phyloP scores from a whole-genome alignment of 1,140 invertebrate genomes.

The Drosophila repletoides region DNA sequence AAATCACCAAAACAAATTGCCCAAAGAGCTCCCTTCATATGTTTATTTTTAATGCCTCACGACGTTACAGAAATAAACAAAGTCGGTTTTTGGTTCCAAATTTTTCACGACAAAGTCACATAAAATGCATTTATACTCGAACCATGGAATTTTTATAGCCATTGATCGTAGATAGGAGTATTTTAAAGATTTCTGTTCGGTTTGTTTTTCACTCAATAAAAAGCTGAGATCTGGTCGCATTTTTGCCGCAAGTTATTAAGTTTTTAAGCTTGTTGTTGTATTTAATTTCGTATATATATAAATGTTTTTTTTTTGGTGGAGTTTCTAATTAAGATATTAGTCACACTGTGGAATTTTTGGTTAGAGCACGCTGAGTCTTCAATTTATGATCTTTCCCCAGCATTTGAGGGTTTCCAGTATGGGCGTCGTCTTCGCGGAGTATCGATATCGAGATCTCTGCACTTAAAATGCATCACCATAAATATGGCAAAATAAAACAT shows the following conservation, averaged over 20 bases:
- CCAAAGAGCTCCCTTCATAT: slow-evolving; percentile 7
- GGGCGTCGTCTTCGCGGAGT: slow-evolving; percentile 16
- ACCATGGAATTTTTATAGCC: slow-evolving; percentile 72
- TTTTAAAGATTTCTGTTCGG: slow-evolving; percentile 59
- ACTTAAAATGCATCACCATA: slow-evolving; percentile 67
- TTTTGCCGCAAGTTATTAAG: slow-evolving; percentile 73
- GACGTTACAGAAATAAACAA: slow-evolving; percentile 31
- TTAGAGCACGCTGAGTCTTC: not conserved
- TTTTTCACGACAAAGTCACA: slow-evolving; percentile 51
- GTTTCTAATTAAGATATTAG: slow-evolving; percentile 80
- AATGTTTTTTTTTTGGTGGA: slow-evolving; percentile 19
- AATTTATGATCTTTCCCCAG: slow-evolving; percentile 17
- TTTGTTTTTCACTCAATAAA: slow-evolving; percentile 79
- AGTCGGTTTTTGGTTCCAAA: slow-evolving; percentile 22
- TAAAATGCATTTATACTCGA: slow-evolving; percentile 72
- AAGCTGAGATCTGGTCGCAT: slow-evolving; percentile 51
- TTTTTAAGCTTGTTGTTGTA: slow-evolving; percentile 44
- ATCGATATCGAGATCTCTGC: slow-evolving; percentile 39
- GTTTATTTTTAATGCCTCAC: slow-evolving; percentile 62
- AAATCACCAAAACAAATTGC: not conserved
- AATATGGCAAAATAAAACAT: slow-evolving; percentile 66
- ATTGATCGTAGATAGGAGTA: slow-evolving; percentile 61
- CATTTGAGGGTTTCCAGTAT: slow-evolving; percentile 5
- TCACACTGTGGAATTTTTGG: slow-evolving; percentile 60
- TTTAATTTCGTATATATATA: no score